A percentile compares a stretch with the other conserved stretches of the same genome.
These are phyloP conservation scores for Pollenia angustigena DNA, from an alignment of 2,888 invertebrate genomes.

Conservation along the genomic window DNA sequence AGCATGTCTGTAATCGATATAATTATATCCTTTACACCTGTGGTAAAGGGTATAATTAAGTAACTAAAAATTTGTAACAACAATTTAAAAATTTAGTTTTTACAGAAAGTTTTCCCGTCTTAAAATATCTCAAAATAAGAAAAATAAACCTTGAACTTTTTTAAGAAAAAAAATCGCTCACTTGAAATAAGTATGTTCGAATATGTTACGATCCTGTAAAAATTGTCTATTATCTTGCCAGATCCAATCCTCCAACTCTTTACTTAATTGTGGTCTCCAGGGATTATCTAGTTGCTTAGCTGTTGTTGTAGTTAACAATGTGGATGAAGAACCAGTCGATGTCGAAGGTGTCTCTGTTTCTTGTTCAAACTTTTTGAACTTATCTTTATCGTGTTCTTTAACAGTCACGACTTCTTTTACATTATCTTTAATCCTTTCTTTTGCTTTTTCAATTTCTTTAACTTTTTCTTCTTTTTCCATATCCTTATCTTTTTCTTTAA, in stretches of 20 bases:
- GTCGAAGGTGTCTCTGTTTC: slow-evolving; percentile 63
- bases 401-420: slow-evolving; percentile 27
- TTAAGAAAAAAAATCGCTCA: slow-evolving; percentile 84
- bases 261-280: slow-evolving; percentile 81
- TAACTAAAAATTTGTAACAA: too few species aligned
- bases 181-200: slow-evolving; percentile 98
- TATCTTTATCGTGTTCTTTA: slow-evolving; percentile 56
- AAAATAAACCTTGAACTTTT: background rate
- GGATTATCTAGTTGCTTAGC: slow-evolving; percentile 66
- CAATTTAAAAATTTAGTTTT: too few species aligned
- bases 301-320: slow-evolving; percentile 76
- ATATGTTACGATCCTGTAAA: slow-evolving; percentile 96
- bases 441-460: slow-evolving; percentile 16
- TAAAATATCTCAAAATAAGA: too few species aligned
- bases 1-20: too few species aligned
- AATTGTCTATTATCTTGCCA: slow-evolving; percentile 99
- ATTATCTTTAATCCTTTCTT: slow-evolving; percentile 52
- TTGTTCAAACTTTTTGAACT: slow-evolving; percentile 56
- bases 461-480: background rate
- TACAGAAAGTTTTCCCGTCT: too few species aligned
- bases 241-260: slow-evolving; percentile 96
- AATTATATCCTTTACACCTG: too few species aligned
- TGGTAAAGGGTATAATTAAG: too few species aligned
- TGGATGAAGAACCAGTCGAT: slow-evolving; percentile 45
- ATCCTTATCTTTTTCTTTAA: slow-evolving; percentile 61